Percentiles rank a stretch among this genome's conserved stretches.
Evolutionary conservation across 2,113 vertebrate genomes (phyloP).

Genomic region (Megaleporinus macrocephalus): DNA sequence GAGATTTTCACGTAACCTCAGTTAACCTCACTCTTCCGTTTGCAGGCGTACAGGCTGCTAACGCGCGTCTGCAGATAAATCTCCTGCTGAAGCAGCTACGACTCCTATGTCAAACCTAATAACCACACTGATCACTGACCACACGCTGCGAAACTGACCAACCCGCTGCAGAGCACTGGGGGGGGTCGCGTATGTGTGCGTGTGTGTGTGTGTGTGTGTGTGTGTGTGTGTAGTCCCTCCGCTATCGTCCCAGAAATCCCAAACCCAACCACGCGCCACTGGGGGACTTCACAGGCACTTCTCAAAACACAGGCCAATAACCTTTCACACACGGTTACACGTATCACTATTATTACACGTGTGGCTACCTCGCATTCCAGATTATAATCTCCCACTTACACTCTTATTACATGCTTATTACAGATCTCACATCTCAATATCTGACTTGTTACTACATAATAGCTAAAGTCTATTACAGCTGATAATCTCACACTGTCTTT

Average conservation of each 20-base stretch:
- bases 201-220: neutral
- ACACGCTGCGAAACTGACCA: too few relatives aligned
- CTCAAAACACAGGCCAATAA: neutral
- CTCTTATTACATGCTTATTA: neutral
- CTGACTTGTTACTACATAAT: too few relatives aligned
- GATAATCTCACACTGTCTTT: too few relatives aligned
- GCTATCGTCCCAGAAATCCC: constrained; percentile 13
- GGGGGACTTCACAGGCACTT: constrained; percentile 10
- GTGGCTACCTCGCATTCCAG: neutral
- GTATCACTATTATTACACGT: too few relatives aligned
- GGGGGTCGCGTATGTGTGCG: too few relatives aligned
- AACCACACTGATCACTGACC: neutral
- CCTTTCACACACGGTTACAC: neutral
- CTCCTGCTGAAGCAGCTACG: neutral
- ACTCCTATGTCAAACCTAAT: neutral
- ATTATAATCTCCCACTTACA: too few relatives aligned
- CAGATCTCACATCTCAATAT: too few relatives aligned
- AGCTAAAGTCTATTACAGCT: too few relatives aligned
- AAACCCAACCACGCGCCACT: constrained; percentile 26
- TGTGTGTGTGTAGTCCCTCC: neutral
- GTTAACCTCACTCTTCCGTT: constrained; percentile 28
- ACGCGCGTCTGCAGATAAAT: neutral
- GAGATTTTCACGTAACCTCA: constrained; percentile 22
- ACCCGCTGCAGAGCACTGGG: neutral
- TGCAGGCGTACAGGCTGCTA: neutral